Base-by-base conservation (phyloP, 92 coral and sea anemone species). In the Zoanthus sociatus region DNA sequence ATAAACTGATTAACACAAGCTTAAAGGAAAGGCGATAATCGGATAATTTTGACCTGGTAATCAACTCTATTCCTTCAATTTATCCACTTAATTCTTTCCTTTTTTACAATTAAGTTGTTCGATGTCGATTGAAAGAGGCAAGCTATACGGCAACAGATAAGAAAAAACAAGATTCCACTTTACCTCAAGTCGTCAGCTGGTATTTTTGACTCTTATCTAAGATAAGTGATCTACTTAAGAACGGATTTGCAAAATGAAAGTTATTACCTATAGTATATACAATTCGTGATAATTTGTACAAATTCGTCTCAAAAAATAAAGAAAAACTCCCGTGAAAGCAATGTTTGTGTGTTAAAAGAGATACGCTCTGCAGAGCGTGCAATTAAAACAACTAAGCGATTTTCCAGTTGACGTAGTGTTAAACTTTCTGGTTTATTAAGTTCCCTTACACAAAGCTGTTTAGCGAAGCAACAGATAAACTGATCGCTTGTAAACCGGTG, bases 31-130 rank as follows among this genome's bases (percentile, higher is more conserved):
- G 85, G 85, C 63, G 75, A 66, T 81, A 81, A 81, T 78, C 73
- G 18, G 47, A 15, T 37, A 73, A 50, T 74, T 84, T 88, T 84
- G 78, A 76, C 87, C 85, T 71, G 87, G 79, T 88, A 83, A 87
- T 84, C 75, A 78, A 64, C 73, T 51, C 66, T 37, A 48, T 87
- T 67, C 79, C 30, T 32, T 53, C 60, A 60, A 33, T 81, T 64
- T 78, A 87, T 83, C 79, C 93, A 55, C 87, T 61, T 79, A 87
- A 93, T 90, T 89, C 74, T 82, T 81, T 66, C 79, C 26, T 81
- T 81, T 73, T 84, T 81, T 94, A 77, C 90, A 94, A 94, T 93
- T 93, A 94, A 94, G 93, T 89, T 76, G 88, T 86, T 88, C 96
- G 91, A 89, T 94, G 91, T 92, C 68, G 91, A 61, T 64, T 78